phyloP scores from a whole-genome alignment of 2,888 invertebrate genomes.

The Lithophane socia region DNA sequence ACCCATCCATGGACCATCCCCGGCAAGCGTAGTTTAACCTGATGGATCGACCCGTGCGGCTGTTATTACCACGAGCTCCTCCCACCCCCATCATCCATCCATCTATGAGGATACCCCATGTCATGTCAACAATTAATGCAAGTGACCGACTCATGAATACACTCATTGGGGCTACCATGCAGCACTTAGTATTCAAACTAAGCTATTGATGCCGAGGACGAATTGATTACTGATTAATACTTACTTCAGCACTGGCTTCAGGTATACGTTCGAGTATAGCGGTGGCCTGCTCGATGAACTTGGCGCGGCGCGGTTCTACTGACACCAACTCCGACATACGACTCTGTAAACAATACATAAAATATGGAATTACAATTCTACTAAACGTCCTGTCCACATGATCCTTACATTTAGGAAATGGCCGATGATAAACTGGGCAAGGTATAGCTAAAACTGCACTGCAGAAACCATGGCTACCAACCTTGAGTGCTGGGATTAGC shows the following conservation, averaged over 20 bases:
- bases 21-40: too few relatives aligned
- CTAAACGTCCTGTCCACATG: background rate
- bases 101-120: too few relatives aligned
- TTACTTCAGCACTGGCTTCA: slow-evolving; percentile 85
- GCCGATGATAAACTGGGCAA: too few relatives aligned
- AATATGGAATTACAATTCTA: background rate
- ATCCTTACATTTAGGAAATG: background rate
- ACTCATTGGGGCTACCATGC: too few relatives aligned
- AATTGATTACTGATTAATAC: slow-evolving; percentile 5
- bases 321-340: slow-evolving; percentile 94
- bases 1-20: too few relatives aligned
- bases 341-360: slow-evolving; percentile 88
- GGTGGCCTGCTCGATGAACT: slow-evolving; percentile 94
- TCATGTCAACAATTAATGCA: too few relatives aligned
- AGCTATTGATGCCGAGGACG: too few relatives aligned
- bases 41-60: too few relatives aligned
- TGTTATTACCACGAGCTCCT: too few relatives aligned
- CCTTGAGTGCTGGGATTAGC: background rate
- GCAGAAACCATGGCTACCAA: background rate
- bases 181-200: too few relatives aligned
- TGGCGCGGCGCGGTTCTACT: slow-evolving; percentile 92
- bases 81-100: too few relatives aligned
- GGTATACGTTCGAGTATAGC: slow-evolving; percentile 92
- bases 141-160: too few relatives aligned
- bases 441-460: background rate